Evolutionary conservation across 2,888 invertebrate species (phyloP).

Genomic region (Masnerella sp.): DNA sequence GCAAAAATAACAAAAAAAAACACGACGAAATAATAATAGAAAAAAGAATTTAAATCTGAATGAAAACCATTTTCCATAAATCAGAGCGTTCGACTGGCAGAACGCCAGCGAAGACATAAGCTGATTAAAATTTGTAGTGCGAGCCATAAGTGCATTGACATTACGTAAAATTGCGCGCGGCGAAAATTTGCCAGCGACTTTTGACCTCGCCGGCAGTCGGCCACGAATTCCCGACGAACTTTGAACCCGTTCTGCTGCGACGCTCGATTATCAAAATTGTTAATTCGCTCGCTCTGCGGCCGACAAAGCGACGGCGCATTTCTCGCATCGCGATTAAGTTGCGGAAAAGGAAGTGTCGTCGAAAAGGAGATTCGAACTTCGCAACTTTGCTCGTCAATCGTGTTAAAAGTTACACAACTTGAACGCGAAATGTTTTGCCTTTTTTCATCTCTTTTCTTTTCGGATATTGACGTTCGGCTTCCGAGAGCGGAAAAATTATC

Average conservation of each 20-base stretch:
- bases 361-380: constrained; percentile 38
- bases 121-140: constrained; percentile 42
- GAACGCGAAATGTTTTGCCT: too few species aligned
- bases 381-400: constrained; percentile 40
- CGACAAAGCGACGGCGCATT: too few species aligned
- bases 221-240: constrained; percentile 24
- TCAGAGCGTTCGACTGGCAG: too few species aligned
- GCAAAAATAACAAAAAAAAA: too few species aligned
- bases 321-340: constrained; percentile 35
- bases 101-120: constrained; percentile 32
- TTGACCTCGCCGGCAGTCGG: constrained; percentile 35
- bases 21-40: too few species aligned
- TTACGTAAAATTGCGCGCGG: constrained; percentile 14
- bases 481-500: not conserved
- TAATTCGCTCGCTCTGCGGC: constrained; percentile 8
- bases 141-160: constrained; percentile 40
- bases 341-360: constrained; percentile 32
- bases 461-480: constrained; percentile 22
- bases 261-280: constrained; percentile 22
- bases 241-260: constrained; percentile 5
- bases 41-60: too few species aligned
- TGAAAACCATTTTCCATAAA: too few species aligned
- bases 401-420: constrained; percentile 39
- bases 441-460: too few species aligned
- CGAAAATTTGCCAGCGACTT: constrained; percentile 23